Evolutionary conservation across 2,113 vertebrate genomes (phyloP), one percentile per base, ranked within the genome.

Genomic region (Agelaius phoeniceus): DNA sequence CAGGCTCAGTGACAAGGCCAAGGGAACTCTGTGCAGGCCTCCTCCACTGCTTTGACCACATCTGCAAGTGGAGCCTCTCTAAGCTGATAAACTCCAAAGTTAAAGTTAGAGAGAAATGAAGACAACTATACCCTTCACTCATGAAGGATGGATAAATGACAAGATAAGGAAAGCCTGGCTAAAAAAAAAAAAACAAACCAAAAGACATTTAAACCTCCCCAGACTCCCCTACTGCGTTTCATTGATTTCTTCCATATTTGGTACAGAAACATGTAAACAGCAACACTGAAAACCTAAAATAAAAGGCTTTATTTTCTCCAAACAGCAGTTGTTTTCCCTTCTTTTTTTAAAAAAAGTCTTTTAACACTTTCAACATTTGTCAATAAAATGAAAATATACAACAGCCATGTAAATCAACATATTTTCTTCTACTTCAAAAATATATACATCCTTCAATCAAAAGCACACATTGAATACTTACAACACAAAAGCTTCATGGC

Each of bases 261-360:
- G 44, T 48, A 87, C 74, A 69, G 48, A 68, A 75, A 59, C 11
- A 19, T 4, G 0, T 43, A 63, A 59, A 82, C 9, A 90, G 33
- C 13, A 84, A 54, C 44, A 69, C 2, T 28, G 41, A 69, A 77
- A 92, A 82, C 2, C 46, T 58, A 85, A 84, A 93, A 72, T 35
- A 89, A 78, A 93, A 43, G 5, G 49, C 13, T 94, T 95, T 87
- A 87, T 91, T 95, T 87, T 44, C n/a, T 65, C 69, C n/a, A 89
- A 84, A 72, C 8, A 80, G 33, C 30, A 75, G 66, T 76, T 48
- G 8, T 43, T 80, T 46, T n/a, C 21, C 43, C 26, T 46, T 24
- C 1, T 13, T 20, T 86, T 30, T 24, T 55, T 10, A 11, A 41
- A 69, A 59, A 28, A 41, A 0, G 6, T 41, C 21, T 48, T 65